These are phyloP conservation scores for Puma concolor DNA, from an alignment of 2,113 vertebrate genomes.

Conservation along the genomic window DNA sequence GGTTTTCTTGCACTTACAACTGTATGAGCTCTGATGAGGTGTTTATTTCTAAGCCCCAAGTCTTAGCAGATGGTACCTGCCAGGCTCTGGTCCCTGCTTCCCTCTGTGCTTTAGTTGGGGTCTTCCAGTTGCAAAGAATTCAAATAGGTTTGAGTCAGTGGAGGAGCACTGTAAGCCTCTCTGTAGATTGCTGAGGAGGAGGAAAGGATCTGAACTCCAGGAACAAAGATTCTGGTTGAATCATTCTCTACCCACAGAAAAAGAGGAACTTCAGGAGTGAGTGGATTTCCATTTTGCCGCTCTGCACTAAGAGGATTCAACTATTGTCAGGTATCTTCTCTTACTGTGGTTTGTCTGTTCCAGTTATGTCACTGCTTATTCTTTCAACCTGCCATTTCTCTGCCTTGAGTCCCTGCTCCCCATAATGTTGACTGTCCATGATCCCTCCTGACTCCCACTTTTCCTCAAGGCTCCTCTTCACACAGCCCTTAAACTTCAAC, in stretches of 20 bases:
- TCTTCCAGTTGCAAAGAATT: background rate
- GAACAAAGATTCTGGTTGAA: background rate
- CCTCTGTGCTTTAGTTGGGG: background rate
- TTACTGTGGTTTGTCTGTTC: background rate
- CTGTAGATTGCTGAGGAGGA: background rate
- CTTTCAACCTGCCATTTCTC: background rate
- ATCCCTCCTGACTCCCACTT: background rate
- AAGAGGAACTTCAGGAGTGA: background rate
- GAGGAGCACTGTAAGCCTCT: background rate
- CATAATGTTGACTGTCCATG: background rate
- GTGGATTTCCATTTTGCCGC: background rate
- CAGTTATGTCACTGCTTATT: background rate
- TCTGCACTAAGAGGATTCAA: background rate
- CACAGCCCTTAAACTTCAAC: background rate
- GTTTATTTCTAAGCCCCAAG: background rate
- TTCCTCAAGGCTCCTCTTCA: background rate
- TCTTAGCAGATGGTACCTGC: background rate
- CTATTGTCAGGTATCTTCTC: background rate
- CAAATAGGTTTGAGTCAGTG: background rate
- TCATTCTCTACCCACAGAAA: background rate
- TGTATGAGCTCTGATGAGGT: background rate
- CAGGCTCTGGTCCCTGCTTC: background rate
- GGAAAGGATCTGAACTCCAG: background rate
- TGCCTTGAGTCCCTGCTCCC: background rate
- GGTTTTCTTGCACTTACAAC: background rate